Evolutionary conservation across 2,797 vertebrate species (phyloP).

Genomic region (Takifugu ocellatus): DNA sequence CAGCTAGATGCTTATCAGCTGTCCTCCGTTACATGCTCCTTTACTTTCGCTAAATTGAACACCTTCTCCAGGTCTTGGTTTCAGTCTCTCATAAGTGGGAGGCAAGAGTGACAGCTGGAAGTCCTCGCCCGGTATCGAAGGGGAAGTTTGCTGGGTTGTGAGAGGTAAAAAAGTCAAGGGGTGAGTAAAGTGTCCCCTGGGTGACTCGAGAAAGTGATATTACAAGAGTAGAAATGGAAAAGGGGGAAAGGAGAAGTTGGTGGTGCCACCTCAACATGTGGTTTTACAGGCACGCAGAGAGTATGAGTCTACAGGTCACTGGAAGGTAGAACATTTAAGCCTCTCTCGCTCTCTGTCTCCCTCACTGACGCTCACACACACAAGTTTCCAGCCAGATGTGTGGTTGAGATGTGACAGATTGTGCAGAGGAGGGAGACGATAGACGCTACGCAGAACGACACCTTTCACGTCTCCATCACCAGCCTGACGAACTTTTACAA

Average conservation of each 20-base stretch:
- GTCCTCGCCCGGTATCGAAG: constrained; percentile 46
- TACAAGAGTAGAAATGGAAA: constrained; percentile 38
- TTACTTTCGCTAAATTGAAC: constrained; percentile 66
- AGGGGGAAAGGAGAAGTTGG: constrained; percentile 20
- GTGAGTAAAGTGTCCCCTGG: constrained; percentile 65
- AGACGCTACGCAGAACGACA: constrained; percentile 40
- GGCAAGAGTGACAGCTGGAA: constrained; percentile 73
- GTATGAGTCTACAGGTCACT: constrained; percentile 45
- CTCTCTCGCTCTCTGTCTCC: neutral
- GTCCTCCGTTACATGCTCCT: constrained; percentile 45
- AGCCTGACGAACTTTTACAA: constrained; percentile 11
- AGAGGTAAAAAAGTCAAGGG: constrained; percentile 77
- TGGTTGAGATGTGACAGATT: constrained; percentile 23
- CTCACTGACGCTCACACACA: constrained; percentile 11
- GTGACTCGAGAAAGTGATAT: constrained; percentile 79
- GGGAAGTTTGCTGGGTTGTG: constrained; percentile 65
- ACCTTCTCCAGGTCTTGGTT: constrained; percentile 29
- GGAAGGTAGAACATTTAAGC: constrained; percentile 43
- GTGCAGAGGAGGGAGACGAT: constrained; percentile 3
- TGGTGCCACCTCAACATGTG: constrained; percentile 46
- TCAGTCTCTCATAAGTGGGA: constrained; percentile 54
- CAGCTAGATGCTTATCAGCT: constrained; percentile 72
- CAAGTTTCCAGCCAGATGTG: constrained; percentile 19
- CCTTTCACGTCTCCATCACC: constrained; percentile 45
- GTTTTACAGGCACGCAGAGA: constrained; percentile 41